phyloP scores from a whole-genome alignment of 2,888 invertebrate species.

The Cabera pusaria region DNA sequence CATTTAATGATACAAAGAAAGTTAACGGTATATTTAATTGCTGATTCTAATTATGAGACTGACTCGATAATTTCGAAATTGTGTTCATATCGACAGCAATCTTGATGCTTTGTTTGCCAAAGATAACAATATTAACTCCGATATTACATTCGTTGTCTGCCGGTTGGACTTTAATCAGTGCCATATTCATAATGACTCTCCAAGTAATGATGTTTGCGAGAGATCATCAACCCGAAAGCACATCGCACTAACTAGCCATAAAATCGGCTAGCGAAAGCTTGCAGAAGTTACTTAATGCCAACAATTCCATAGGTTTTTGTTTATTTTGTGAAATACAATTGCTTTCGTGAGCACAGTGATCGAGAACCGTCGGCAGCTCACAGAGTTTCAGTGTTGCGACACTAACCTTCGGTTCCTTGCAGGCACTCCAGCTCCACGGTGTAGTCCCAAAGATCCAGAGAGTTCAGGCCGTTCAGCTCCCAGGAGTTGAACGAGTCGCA shows the following conservation, averaged over 20 bases:
- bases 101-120: slow-evolving; percentile 8
- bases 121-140: slow-evolving; percentile 2
- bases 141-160: background rate
- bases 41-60: slow-evolving; percentile 7
- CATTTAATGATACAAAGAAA: slow-evolving; percentile 11
- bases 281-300: slow-evolving; percentile 40
- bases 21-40: slow-evolving; percentile 15
- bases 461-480: slow-evolving; percentile 85
- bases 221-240: slow-evolving; percentile 22
- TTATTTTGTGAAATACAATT: slow-evolving; percentile 53
- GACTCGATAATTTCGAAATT: slow-evolving; percentile 13
- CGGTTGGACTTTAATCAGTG: slow-evolving; percentile 11
- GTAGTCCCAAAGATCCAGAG: slow-evolving; percentile 93
- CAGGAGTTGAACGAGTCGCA: slow-evolving; percentile 76
- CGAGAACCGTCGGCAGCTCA: slow-evolving; percentile 39
- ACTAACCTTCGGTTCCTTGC: slow-evolving; percentile 89
- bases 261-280: slow-evolving; percentile 30
- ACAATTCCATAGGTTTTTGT: slow-evolving; percentile 54
- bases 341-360: slow-evolving; percentile 33
- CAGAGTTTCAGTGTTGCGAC: slow-evolving; percentile 64
- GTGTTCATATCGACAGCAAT: slow-evolving; percentile 8
- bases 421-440: slow-evolving; percentile 92
- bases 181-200: slow-evolving; percentile 1
- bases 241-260: slow-evolving; percentile 2
- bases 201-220: slow-evolving; percentile 11